Conservation (phyloP, 2,797 vertebrate species). For the Characodon lateralis region DNA sequence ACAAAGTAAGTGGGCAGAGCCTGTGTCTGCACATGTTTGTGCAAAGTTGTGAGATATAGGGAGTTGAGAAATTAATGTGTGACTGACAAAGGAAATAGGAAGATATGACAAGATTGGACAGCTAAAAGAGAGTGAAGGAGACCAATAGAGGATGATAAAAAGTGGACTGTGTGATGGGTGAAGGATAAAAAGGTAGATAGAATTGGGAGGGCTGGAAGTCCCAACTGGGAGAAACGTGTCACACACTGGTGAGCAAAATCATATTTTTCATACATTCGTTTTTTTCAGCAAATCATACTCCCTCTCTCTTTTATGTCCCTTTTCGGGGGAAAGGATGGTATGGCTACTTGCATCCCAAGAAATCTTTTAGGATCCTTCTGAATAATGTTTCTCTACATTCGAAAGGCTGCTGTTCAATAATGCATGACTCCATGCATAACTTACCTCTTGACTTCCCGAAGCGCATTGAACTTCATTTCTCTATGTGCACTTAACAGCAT, state of each 20-base stretch:
- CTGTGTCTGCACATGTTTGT: slow-evolving; percentile 2
- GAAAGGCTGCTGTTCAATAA: slow-evolving; percentile 62
- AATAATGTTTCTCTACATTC: slow-evolving; percentile 39
- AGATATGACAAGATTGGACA: slow-evolving; percentile 46
- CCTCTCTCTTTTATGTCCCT: slow-evolving; percentile 24
- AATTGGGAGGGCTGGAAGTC: slow-evolving; percentile 52
- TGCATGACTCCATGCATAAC: slow-evolving; percentile 55
- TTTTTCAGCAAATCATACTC: slow-evolving; percentile 38
- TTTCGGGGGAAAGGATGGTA: slow-evolving; percentile 36
- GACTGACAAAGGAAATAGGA: slow-evolving; percentile 7
- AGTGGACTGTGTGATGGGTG: slow-evolving; percentile 39
- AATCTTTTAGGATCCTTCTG: slow-evolving; percentile 34
- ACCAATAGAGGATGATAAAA: slow-evolving; percentile 31
- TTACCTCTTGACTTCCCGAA: slow-evolving; percentile 42
- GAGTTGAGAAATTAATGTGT: slow-evolving; percentile 6
- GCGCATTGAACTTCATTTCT: slow-evolving; percentile 39
- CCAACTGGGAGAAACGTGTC: slow-evolving; percentile 67
- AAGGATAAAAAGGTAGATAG: slow-evolving; percentile 30
- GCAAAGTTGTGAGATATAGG: not conserved
- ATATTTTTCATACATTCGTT: slow-evolving; percentile 31
- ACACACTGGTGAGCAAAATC: slow-evolving; percentile 66
- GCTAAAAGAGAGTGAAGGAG: slow-evolving; percentile 31
- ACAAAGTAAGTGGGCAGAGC: not conserved
- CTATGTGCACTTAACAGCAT: slow-evolving; percentile 10
- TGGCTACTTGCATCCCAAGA: slow-evolving; percentile 33